Percentiles rank a stretch among this genome's conserved stretches.
These are phyloP conservation scores for Trogon melanurus DNA, from an alignment of 2,113 vertebrate genomes.

Conservation along the genomic window DNA sequence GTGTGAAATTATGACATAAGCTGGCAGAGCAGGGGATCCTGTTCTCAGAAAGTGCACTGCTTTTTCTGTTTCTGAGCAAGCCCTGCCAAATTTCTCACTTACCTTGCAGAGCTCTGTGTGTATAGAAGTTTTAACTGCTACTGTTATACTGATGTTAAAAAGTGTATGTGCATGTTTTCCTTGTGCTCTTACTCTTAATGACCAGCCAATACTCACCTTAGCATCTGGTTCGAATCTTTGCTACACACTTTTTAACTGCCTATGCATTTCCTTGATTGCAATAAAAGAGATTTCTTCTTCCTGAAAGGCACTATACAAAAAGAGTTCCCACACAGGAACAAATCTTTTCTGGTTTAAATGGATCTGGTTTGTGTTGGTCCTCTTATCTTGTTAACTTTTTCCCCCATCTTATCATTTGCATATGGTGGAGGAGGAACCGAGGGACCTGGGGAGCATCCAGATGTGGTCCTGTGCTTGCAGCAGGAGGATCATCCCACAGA, in stretches of 20 bases:
- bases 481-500: not conserved
- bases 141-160: not conserved
- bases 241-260: not conserved
- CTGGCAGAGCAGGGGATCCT: not conserved
- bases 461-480: not conserved
- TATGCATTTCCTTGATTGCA: not conserved
- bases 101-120: not conserved
- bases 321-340: not conserved
- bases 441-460: not conserved
- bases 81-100: not conserved
- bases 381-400: not conserved
- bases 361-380: not conserved
- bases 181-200: not conserved
- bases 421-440: not conserved
- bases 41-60: not conserved
- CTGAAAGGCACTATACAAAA: not conserved
- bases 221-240: not conserved
- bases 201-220: not conserved
- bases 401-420: not conserved
- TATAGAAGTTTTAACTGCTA: not conserved
- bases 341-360: not conserved
- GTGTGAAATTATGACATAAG: conserved; percentile 22
- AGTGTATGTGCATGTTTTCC: not conserved
- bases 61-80: not conserved
- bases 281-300: not conserved